These are phyloP conservation scores for Apotomis betuletana DNA, from an alignment of 2,888 invertebrate species.

Conservation along the genomic window DNA sequence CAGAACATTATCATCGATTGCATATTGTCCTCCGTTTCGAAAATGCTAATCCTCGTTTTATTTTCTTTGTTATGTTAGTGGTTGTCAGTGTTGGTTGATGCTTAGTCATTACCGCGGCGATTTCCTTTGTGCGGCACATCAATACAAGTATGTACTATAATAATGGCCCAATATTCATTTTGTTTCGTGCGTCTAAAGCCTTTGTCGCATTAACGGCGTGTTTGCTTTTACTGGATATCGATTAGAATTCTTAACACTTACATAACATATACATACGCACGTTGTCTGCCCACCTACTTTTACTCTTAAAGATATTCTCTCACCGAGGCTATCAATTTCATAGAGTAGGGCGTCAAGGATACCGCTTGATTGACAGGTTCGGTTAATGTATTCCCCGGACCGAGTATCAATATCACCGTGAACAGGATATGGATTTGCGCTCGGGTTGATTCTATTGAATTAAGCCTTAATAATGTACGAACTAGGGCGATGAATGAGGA, in stretches of 20 bases:
- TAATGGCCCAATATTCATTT: slow-evolving; percentile 60
- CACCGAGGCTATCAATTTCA: slow-evolving; percentile 69
- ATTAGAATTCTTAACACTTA: slow-evolving; percentile 48
- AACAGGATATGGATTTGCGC: slow-evolving; percentile 63
- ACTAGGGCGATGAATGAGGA: slow-evolving; percentile 52
- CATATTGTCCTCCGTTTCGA: not conserved
- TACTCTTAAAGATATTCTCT: slow-evolving; percentile 50
- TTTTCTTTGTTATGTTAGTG: slow-evolving; percentile 40
- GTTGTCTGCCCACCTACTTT: slow-evolving; percentile 45
- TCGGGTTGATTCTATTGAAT: slow-evolving; percentile 61
- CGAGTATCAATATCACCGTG: slow-evolving; percentile 54
- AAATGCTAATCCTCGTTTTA: slow-evolving; percentile 2
- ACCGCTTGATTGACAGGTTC: slow-evolving; percentile 70
- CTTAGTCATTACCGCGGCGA: slow-evolving; percentile 61
- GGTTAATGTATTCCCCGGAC: slow-evolving; percentile 56
- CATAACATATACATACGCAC: slow-evolving; percentile 41
- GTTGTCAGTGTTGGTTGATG: slow-evolving; percentile 56
- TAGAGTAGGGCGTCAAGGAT: slow-evolving; percentile 60
- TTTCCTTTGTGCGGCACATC: slow-evolving; percentile 61
- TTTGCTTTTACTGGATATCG: slow-evolving; percentile 51
- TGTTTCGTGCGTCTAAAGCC: slow-evolving; percentile 53
- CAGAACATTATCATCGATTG: not conserved
- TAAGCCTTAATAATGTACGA: slow-evolving; percentile 58
- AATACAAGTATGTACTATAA: slow-evolving; percentile 55
- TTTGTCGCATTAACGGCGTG: slow-evolving; percentile 55